Percentiles rank a stretch among this genome's conserved stretches.
Conservation (phyloP, 2,113 vertebrate genomes). For the Morone chrysops region DNA sequence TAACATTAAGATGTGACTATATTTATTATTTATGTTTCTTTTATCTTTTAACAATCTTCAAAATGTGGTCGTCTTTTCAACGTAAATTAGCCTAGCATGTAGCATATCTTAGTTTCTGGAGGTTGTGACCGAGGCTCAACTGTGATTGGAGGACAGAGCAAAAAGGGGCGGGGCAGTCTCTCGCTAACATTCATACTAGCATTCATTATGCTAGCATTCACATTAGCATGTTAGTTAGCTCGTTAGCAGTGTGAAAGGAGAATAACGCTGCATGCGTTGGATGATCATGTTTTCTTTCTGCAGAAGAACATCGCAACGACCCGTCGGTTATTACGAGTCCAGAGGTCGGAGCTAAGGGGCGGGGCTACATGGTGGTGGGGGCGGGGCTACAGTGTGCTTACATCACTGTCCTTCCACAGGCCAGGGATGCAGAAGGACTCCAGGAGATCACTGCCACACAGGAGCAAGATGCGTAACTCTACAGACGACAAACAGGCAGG, state of each 20-base stretch:
- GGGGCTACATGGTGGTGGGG: neutral
- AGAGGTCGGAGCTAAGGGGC: no score
- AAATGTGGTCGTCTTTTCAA: no score
- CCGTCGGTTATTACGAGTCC: neutral
- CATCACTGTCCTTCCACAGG: conserved; percentile 98
- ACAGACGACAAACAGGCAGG: conserved; percentile 65
- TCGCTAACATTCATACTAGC: conserved; percentile 8
- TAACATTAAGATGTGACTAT: no score
- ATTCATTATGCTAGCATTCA: conserved; percentile 16
- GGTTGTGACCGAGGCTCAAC: no score
- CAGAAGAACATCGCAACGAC: conserved; percentile 25
- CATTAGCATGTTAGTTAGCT: neutral
- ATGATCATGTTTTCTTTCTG: neutral
- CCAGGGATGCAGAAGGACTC: conserved; percentile 99
- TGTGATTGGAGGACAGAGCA: no score
- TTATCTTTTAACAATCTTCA: no score
- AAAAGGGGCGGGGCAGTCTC: neutral
- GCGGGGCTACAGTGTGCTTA: conserved; percentile 83
- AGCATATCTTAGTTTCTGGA: no score
- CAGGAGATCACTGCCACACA: conserved; percentile 97
- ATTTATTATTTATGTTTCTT: no score
- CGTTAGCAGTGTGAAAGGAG: conserved; percentile 4
- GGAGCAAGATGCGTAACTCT: conserved; percentile 98
- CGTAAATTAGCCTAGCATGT: no score
- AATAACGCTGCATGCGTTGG: neutral